Percentiles rank a stretch among this genome's conserved stretches.
phyloP scores from a whole-genome alignment of 2,888 invertebrate genomes.

The Xestia xanthographa region DNA sequence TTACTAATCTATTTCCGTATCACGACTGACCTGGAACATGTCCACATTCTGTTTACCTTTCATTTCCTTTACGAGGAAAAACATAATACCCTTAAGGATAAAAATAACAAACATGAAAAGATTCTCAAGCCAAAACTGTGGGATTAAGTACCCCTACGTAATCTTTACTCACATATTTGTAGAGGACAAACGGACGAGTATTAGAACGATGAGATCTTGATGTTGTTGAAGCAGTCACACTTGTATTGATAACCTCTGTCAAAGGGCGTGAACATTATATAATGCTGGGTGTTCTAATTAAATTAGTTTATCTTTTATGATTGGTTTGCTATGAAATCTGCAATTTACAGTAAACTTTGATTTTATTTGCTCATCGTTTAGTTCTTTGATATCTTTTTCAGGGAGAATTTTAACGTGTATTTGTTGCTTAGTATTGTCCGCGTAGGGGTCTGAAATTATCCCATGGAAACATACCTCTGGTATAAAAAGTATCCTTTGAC shows the following conservation, averaged over 20 bases:
- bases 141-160: neutral
- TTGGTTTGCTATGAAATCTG: constrained; percentile 17
- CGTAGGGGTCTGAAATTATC: neutral
- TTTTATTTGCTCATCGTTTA: neutral
- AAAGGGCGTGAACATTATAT: constrained; percentile 23
- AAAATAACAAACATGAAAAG: constrained; percentile 8
- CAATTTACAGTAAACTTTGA: neutral
- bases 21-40: constrained; percentile 11
- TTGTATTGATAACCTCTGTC: constrained; percentile 44
- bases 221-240: constrained; percentile 17
- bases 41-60: constrained; percentile 37
- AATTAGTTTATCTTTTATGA: constrained; percentile 28
- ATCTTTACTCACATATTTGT: constrained; percentile 13
- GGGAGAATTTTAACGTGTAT: neutral
- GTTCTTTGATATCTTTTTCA: too few species aligned
- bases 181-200: constrained; percentile 31
- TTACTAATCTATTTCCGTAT: constrained; percentile 27
- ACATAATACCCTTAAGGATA: constrained; percentile 8
- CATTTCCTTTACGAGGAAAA: constrained; percentile 36
- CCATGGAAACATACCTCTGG: too few species aligned
- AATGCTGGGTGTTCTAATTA: constrained; percentile 39
- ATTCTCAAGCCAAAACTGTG: constrained; percentile 1
- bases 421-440: neutral
- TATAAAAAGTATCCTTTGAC: too few species aligned
- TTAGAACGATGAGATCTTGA: constrained; percentile 15